Evolutionary conservation across 2,888 invertebrate species (phyloP).

Genomic region (Drosophila prostipennis): DNA sequence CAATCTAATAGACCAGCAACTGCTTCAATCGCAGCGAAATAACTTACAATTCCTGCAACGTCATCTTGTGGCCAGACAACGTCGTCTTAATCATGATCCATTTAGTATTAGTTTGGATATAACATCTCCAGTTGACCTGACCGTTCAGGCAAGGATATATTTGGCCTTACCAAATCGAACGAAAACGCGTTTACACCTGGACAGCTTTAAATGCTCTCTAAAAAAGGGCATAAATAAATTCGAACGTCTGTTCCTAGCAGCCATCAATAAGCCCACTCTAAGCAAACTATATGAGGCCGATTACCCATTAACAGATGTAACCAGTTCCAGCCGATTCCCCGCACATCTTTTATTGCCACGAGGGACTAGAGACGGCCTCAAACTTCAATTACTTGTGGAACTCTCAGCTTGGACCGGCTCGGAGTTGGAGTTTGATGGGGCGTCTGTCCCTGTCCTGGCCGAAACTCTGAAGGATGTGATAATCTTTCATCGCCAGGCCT

Average conservation of each 20-base stretch:
- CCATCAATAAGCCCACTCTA: constrained; percentile 85
- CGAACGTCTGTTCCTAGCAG: constrained; percentile 81
- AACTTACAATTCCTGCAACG: constrained; percentile 60
- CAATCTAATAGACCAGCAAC: constrained; percentile 73
- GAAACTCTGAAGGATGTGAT: constrained; percentile 43
- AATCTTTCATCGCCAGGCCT: constrained; percentile 38
- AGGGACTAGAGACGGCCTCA: constrained; percentile 86
- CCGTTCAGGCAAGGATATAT: constrained; percentile 87
- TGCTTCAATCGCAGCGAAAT: constrained; percentile 63
- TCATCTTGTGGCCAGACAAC: constrained; percentile 85
- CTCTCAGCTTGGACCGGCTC: constrained; percentile 83
- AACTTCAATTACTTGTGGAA: constrained; percentile 86
- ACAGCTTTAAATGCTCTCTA: constrained; percentile 86
- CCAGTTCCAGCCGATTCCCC: constrained; percentile 83
- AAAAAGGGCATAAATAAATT: constrained; percentile 83
- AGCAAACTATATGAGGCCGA: constrained; percentile 84
- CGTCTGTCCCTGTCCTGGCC: constrained; percentile 20
- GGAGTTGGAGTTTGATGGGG: constrained; percentile 1
- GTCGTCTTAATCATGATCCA: constrained; percentile 88
- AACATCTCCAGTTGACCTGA: constrained; percentile 85
- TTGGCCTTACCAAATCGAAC: constrained; percentile 87
- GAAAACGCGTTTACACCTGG: constrained; percentile 87
- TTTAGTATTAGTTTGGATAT: constrained; percentile 87
- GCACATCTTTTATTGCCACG: constrained; percentile 87
- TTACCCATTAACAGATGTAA: constrained; percentile 34